phyloP scores from a whole-genome alignment of 2,888 invertebrate species.

The Trachelus stipa region DNA sequence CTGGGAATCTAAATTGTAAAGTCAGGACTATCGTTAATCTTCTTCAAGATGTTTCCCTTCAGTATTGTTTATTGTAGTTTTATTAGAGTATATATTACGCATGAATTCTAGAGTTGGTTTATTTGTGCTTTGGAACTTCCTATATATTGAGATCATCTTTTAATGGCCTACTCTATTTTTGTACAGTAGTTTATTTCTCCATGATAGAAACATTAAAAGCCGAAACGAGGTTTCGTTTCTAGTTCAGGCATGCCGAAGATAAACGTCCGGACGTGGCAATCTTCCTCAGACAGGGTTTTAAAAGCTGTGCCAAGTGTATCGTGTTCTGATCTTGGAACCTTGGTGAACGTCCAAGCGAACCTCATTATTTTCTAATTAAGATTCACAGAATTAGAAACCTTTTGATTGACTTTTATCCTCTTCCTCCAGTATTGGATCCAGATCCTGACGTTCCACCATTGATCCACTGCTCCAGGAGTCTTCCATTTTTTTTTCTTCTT shows the following conservation, averaged over 20 bases:
- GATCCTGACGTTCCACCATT: slow-evolving; percentile 42
- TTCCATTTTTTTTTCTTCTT: slow-evolving; percentile 36
- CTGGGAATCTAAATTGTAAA: slow-evolving; percentile 41
- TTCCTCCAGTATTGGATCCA: slow-evolving; percentile 52
- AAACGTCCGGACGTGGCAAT: background rate
- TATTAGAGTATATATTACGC: no score
- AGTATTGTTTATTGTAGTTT: background rate
- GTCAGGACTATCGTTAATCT: background rate
- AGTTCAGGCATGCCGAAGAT: background rate
- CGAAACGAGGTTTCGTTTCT: background rate
- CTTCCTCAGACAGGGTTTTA: background rate
- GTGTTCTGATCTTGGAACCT: background rate
- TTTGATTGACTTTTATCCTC: slow-evolving; percentile 44
- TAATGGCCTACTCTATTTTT: background rate
- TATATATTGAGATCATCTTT: background rate
- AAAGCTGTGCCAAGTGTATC: background rate
- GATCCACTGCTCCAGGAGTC: slow-evolving; percentile 40
- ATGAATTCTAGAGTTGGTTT: no score
- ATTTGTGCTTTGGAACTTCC: background rate
- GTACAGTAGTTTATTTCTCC: background rate
- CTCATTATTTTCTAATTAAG: background rate
- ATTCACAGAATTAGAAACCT: slow-evolving; percentile 34
- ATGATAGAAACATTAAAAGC: background rate
- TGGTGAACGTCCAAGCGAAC: background rate
- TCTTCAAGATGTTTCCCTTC: background rate